Evolutionary conservation across 2,888 invertebrate genomes (phyloP).

Genomic region (Gerosis bhagava): DNA sequence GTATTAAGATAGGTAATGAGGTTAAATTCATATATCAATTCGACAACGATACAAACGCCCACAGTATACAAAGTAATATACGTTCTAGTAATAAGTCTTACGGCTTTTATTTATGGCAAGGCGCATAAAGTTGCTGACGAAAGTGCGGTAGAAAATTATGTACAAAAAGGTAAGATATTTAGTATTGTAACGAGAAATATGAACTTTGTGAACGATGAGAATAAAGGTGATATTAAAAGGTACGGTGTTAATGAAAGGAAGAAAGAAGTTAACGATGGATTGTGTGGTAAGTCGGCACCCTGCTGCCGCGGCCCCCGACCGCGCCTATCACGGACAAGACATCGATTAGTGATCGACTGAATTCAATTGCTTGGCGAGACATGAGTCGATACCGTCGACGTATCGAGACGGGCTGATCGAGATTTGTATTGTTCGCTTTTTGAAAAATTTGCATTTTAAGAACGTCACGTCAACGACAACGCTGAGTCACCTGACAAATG

Average conservation of each 20-base stretch:
- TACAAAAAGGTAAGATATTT: slow-evolving; percentile 74
- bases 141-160: slow-evolving; percentile 76
- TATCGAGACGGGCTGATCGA: slow-evolving; percentile 72
- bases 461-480: slow-evolving; percentile 77
- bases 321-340: slow-evolving; percentile 81
- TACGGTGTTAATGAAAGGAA: slow-evolving; percentile 74
- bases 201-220: slow-evolving; percentile 53
- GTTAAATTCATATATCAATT: slow-evolving; percentile 64
- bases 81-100: slow-evolving; percentile 55
- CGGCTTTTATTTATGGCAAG: slow-evolving; percentile 52
- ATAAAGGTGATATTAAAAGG: slow-evolving; percentile 71
- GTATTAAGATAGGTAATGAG: slow-evolving; percentile 83
- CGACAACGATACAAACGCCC: slow-evolving; percentile 50
- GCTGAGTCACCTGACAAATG: slow-evolving; percentile 82
- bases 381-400: slow-evolving; percentile 70
- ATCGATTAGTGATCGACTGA: slow-evolving; percentile 83
- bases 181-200: slow-evolving; percentile 58
- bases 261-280: slow-evolving; percentile 82
- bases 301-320: slow-evolving; percentile 79
- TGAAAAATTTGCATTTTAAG: slow-evolving; percentile 80
- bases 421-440: slow-evolving; percentile 78
- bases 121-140: slow-evolving; percentile 64
- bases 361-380: slow-evolving; percentile 80
- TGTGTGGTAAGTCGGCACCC: slow-evolving; percentile 83
- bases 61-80: slow-evolving; percentile 49